Evolutionary conservation across 2,113 vertebrate genomes (phyloP).

Genomic region (Toxotes chatareus): DNA sequence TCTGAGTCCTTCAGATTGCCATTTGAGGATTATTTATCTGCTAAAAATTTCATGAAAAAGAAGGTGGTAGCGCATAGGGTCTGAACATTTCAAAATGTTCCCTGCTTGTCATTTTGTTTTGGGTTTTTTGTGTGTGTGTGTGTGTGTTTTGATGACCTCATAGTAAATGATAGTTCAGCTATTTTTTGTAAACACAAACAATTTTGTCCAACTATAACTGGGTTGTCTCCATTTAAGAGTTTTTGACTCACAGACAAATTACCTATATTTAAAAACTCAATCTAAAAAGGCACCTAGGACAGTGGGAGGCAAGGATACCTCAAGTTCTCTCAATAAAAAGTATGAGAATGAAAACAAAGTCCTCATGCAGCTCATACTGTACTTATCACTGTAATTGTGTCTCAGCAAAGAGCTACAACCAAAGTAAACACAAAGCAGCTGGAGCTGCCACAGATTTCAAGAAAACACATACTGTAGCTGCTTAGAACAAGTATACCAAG

Average conservation of each 20-base stretch:
- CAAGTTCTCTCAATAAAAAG: not conserved
- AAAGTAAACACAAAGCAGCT: not conserved
- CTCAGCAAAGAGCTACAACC: not conserved
- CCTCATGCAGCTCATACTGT: not conserved
- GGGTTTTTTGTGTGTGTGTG: no score
- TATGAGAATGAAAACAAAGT: not conserved
- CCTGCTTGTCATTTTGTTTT: not conserved
- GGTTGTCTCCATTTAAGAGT: not conserved
- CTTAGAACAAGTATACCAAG: no score
- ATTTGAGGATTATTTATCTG: conserved; percentile 69
- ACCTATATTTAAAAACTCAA: not conserved
- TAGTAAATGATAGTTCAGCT: not conserved
- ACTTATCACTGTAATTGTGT: not conserved
- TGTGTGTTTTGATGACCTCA: not conserved
- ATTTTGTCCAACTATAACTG: not conserved
- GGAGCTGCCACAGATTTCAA: no score
- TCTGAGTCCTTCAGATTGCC: conserved; percentile 66
- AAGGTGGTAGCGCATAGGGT: not conserved
- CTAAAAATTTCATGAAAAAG: conserved; percentile 48
- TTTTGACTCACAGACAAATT: not conserved
- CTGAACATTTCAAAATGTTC: not conserved
- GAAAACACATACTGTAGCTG: no score
- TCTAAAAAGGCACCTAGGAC: not conserved
- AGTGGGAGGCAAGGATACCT: not conserved
- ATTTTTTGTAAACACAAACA: not conserved